A percentile compares a stretch with the other conserved stretches of the same genome.
phyloP scores from a whole-genome alignment of 92 coral and sea anemone species.

The Anthopleura xanthogrammica region DNA sequence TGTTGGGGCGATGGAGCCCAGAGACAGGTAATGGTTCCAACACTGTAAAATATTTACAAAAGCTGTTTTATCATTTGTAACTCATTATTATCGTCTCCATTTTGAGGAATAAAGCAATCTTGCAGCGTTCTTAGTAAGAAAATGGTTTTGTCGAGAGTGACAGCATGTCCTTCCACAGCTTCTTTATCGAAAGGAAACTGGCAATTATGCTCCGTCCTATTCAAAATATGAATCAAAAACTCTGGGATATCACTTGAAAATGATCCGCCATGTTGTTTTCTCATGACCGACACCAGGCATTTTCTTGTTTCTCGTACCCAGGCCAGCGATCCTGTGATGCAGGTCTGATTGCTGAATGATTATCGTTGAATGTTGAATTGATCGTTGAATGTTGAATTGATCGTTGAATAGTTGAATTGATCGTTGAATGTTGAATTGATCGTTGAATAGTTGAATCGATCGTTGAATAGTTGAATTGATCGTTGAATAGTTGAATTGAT shows the following conservation, averaged over 20 bases:
- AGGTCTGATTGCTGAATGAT: too few relatives aligned
- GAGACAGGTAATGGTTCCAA: conserved; percentile 25
- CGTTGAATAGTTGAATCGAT: too few relatives aligned
- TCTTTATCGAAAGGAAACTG: conserved; percentile 36
- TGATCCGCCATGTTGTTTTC: conserved; percentile 32
- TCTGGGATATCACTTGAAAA: conserved; percentile 18
- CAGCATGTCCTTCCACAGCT: conserved; percentile 34
- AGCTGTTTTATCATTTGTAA: conserved; percentile 25
- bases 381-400: too few relatives aligned
- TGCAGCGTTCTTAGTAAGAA: conserved; percentile 33
- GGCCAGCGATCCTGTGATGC: too few relatives aligned
- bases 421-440: too few relatives aligned
- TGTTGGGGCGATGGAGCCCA: conserved; percentile 18
- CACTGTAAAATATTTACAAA: conserved; percentile 26
- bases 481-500: too few relatives aligned
- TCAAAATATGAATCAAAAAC: conserved; percentile 33
- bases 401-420: too few relatives aligned
- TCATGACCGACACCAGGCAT: too few relatives aligned
- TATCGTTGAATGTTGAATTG: too few relatives aligned
- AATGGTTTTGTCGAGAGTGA: conserved; percentile 33
- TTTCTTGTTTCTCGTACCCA: too few relatives aligned
- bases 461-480: too few relatives aligned
- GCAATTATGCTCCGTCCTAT: conserved; percentile 28
- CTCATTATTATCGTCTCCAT: conserved; percentile 22
- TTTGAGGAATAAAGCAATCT: conserved; percentile 27